Percentiles rank a stretch among this genome's conserved stretches.
Conservation (phyloP, 2,797 vertebrate species). For the Eurystomus glaucurus region DNA sequence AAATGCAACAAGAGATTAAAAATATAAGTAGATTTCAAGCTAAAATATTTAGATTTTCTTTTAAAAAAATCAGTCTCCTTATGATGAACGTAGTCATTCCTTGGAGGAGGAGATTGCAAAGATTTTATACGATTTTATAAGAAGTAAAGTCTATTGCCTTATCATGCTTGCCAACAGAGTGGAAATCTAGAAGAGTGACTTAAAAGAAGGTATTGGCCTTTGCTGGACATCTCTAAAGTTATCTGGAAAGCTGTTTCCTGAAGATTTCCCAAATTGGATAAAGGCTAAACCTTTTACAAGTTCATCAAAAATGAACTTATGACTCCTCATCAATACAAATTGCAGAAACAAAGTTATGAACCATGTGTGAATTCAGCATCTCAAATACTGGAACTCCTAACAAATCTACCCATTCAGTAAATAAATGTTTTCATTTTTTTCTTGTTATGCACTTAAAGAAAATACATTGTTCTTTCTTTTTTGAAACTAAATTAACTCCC, state of each 20-base stretch:
- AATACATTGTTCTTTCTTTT: background rate
- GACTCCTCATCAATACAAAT: background rate
- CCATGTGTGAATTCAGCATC: background rate
- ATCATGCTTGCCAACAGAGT: background rate
- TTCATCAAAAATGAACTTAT: background rate
- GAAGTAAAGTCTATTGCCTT: background rate
- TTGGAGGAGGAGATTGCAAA: background rate
- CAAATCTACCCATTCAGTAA: background rate
- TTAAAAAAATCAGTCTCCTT: background rate
- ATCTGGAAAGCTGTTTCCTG: background rate
- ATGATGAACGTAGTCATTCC: background rate
- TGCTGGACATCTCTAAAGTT: background rate
- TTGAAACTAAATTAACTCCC: background rate
- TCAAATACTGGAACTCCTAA: background rate
- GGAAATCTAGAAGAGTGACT: background rate
- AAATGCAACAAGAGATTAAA: background rate
- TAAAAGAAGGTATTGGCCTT: background rate
- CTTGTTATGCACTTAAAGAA: background rate
- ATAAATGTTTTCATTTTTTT: background rate
- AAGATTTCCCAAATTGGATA: background rate
- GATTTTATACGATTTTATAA: background rate
- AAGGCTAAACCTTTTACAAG: background rate
- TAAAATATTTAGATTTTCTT: background rate
- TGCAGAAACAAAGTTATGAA: background rate
- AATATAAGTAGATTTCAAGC: background rate